A percentile compares a stretch with the other conserved stretches of the same genome.
phyloP scores from a whole-genome alignment of 2,888 invertebrate genomes.

The Mythimna ferrago region DNA sequence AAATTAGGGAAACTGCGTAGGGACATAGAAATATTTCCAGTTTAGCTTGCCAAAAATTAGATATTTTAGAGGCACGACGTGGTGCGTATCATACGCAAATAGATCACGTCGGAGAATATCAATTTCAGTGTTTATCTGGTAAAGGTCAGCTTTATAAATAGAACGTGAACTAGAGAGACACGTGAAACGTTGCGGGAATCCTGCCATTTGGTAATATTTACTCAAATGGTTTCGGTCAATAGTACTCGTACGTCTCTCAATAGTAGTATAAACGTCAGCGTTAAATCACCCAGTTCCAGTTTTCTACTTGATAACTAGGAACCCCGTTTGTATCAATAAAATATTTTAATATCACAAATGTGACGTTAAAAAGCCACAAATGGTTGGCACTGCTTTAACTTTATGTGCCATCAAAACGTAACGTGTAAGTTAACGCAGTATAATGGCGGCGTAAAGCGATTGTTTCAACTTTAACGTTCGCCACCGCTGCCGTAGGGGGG shows the following conservation, averaged over 20 bases:
- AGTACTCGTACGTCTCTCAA: no score
- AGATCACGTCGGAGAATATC: conserved; percentile 3
- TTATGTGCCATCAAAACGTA: conserved; percentile 14
- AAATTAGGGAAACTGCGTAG: no score
- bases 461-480: conserved; percentile 7
- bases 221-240: no score
- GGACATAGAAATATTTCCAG: neutral
- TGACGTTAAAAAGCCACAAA: neutral
- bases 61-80: no score
- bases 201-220: neutral
- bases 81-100: neutral
- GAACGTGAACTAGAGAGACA: neutral
- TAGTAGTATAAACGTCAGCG: no score
- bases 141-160: neutral
- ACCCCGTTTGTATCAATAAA: conserved; percentile 6
- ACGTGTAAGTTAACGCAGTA: conserved; percentile 2
- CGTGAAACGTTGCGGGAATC: neutral
- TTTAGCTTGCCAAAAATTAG: neutral
- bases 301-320: neutral
- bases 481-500: neutral
- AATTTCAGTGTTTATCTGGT: neutral
- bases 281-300: neutral
- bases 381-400: neutral
- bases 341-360: neutral
- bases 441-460: conserved; percentile 10